Percentiles rank a stretch among this genome's conserved stretches.
phyloP scores from a whole-genome alignment of 2,888 invertebrate genomes.

The Eupithecia dodoneata region DNA sequence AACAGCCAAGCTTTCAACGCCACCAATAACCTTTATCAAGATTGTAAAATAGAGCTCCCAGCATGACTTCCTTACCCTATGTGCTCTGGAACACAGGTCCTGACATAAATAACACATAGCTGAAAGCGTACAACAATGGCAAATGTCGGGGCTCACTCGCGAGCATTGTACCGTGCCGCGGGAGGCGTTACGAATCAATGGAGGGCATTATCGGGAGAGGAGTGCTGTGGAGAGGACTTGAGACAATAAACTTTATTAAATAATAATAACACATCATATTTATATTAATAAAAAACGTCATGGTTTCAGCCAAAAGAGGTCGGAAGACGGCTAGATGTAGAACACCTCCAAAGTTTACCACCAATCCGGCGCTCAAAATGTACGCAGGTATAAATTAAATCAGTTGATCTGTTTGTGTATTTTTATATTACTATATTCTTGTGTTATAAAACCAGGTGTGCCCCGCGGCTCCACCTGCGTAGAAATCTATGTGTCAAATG shows the following conservation, averaged over 20 bases:
- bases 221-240: conserved; percentile 55
- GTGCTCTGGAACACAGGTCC: conserved; percentile 43
- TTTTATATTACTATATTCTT: no score
- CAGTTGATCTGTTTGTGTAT: no score
- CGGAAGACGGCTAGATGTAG: no score
- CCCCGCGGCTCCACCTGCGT: no score
- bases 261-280: background rate
- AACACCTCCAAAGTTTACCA: background rate
- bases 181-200: conserved; percentile 85
- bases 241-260: background rate
- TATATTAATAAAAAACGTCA: no score
- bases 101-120: conserved; percentile 70
- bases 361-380: background rate
- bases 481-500: no score
- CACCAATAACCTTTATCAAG: conserved; percentile 5
- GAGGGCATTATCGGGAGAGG: conserved; percentile 82
- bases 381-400: no score
- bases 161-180: conserved; percentile 83
- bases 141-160: conserved; percentile 82
- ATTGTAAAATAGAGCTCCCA: conserved; percentile 30
- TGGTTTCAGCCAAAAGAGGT: background rate
- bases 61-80: conserved; percentile 32
- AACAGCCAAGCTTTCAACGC: conserved; percentile 1
- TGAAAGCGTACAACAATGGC: conserved; percentile 76
- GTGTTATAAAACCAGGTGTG: no score